These are phyloP conservation scores for Ormyrus labotus DNA, from an alignment of 2,888 invertebrate species.

Conservation along the genomic window DNA sequence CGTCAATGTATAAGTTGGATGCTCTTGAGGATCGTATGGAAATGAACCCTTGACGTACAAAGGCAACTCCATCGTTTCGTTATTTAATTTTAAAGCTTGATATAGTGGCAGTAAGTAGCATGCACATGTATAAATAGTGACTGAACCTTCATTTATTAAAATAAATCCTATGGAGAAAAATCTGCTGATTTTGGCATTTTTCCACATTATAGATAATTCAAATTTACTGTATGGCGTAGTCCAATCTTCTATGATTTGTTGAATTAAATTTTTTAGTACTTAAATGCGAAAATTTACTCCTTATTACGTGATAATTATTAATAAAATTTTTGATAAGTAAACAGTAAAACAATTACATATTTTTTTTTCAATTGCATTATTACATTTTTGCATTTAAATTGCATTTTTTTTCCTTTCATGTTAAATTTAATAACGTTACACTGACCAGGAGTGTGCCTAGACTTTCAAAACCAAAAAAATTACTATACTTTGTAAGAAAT, in stretches of 20 bases:
- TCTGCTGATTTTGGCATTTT: slow-evolving; percentile 57
- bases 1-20: slow-evolving; percentile 61
- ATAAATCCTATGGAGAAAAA: slow-evolving; percentile 58
- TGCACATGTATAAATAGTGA: slow-evolving; percentile 23
- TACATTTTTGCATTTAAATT: no score
- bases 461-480: no score
- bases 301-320: background rate
- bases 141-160: slow-evolving; percentile 56
- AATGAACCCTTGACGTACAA: slow-evolving; percentile 59
- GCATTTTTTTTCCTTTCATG: no score
- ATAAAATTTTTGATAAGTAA: background rate
- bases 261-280: no score
- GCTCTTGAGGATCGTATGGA: slow-evolving; percentile 62
- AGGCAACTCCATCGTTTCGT: slow-evolving; percentile 49
- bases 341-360: no score
- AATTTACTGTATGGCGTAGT: slow-evolving; percentile 34
- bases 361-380: no score
- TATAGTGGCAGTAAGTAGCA: slow-evolving; percentile 26
- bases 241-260: slow-evolving; percentile 50
- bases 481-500: no score
- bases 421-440: no score
- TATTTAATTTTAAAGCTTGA: background rate
- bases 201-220: slow-evolving; percentile 56
- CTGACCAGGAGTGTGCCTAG: no score
- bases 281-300: background rate